Conservation (phyloP, 2,797 vertebrate genomes). For the Hybognathus amarus region DNA sequence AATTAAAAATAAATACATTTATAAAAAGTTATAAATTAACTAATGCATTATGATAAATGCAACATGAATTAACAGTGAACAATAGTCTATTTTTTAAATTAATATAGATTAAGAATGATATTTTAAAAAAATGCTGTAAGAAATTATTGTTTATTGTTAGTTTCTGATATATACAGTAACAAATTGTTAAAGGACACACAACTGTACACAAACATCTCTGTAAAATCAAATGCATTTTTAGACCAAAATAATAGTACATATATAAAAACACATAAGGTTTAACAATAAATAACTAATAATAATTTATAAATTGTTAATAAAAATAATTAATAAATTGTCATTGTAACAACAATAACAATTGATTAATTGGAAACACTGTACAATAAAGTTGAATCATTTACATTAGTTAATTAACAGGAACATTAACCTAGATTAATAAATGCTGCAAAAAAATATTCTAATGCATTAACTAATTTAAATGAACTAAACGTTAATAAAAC, state of each 20-base stretch:
- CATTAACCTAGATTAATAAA: neutral
- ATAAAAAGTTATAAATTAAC: neutral
- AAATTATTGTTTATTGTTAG: neutral
- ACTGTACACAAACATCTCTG: neutral
- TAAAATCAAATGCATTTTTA: neutral
- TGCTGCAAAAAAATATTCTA: neutral
- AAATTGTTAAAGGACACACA: neutral
- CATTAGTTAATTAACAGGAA: neutral
- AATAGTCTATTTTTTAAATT: neutral
- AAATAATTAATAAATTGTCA: too few relatives aligned
- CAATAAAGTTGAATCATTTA: neutral
- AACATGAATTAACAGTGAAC: neutral
- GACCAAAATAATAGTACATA: neutral
- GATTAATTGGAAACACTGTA: neutral
- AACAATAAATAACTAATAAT: too few relatives aligned
- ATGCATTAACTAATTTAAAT: neutral
- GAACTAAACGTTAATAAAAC: neutral
- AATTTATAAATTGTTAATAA: too few relatives aligned
- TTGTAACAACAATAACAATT: accelerated
- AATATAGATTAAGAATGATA: neutral
- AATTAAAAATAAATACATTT: neutral
- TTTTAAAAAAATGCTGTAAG: neutral
- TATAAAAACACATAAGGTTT: neutral
- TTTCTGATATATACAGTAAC: neutral
- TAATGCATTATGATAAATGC: neutral